Conservation (phyloP, 2,113 vertebrate genomes). For the Andinoacara biseriatus region DNA sequence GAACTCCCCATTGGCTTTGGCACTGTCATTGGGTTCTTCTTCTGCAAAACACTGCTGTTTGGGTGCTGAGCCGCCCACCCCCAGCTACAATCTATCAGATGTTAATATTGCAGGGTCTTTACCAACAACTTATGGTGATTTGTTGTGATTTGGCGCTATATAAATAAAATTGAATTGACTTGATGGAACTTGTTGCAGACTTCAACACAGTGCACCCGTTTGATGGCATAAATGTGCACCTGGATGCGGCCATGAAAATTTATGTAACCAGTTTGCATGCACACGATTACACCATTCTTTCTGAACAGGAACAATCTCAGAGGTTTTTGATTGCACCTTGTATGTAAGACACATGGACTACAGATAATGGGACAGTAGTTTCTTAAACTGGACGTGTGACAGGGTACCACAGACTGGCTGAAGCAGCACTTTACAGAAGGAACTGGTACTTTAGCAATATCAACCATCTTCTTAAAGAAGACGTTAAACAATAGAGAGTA, state of each 20-base stretch:
- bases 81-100: not conserved
- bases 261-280: not conserved
- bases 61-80: not conserved
- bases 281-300: not conserved
- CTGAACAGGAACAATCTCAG: not conserved
- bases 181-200: not conserved
- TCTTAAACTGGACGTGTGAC: constrained; percentile 28
- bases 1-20: not conserved
- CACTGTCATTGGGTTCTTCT: not conserved
- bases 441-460: constrained; percentile 42
- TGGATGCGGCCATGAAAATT: not conserved
- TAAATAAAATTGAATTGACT: too few relatives aligned
- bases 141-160: too few relatives aligned
- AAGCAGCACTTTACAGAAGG: constrained; percentile 60
- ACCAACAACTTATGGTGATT: too few relatives aligned
- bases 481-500: constrained; percentile 1
- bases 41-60: not conserved
- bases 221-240: not conserved
- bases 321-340: constrained; percentile 1
- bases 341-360: not conserved
- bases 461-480: constrained; percentile 7
- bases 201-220: not conserved
- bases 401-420: constrained; percentile 41
- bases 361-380: not conserved
- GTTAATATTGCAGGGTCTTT: not conserved